Evolutionary conservation across 2,797 vertebrate genomes (phyloP).

Genomic region (Cossypha dichroa): DNA sequence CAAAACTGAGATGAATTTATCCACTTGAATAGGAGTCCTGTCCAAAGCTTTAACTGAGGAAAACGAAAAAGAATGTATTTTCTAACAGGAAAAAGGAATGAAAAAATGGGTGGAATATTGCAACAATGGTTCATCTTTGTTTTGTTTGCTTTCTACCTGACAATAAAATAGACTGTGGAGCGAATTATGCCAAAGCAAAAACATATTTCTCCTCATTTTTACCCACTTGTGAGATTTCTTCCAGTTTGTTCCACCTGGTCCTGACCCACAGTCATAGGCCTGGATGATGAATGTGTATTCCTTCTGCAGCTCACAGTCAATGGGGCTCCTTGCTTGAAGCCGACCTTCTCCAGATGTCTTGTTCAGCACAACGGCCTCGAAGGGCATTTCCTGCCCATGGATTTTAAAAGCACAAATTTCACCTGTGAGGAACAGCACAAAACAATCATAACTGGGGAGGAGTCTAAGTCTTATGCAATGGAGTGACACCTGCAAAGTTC

Average conservation of each 20-base stretch:
- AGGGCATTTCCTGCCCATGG: conserved; percentile 89
- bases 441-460: background rate
- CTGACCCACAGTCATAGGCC: conserved; percentile 92
- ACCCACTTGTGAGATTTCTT: conserved; percentile 98
- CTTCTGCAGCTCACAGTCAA: conserved; percentile 95
- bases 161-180: background rate
- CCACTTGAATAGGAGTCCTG: background rate
- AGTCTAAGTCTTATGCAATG: background rate
- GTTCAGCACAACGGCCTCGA: conserved; percentile 93
- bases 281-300: conserved; percentile 98
- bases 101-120: background rate
- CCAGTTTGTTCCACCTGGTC: conserved; percentile 84
- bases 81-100: background rate
- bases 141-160: background rate
- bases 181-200: background rate
- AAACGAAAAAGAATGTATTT: background rate
- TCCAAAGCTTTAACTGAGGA: background rate
- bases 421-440: conserved; percentile 74
- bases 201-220: background rate
- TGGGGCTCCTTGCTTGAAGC: conserved; percentile 85
- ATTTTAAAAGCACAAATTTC: conserved; percentile 98
- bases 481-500: background rate
- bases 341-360: conserved; percentile 93
- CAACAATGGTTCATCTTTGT: background rate
- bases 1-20: background rate